Base-by-base conservation (phyloP, 2,797 vertebrate species). In the Tapera naevia region DNA sequence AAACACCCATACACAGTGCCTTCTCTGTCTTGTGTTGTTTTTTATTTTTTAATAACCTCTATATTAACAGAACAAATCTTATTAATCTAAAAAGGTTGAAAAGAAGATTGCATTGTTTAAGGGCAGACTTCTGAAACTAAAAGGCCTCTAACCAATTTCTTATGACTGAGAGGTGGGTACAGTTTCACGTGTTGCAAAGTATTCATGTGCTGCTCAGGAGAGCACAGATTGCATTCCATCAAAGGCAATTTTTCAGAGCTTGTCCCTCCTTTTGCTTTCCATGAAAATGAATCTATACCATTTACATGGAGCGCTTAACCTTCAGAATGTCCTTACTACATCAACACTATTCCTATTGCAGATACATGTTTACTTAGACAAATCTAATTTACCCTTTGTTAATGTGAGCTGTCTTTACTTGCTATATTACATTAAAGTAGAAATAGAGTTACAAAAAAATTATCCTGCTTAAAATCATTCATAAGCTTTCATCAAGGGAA, bases 311-410 rank as follows among this genome's bases (percentile, higher is more conserved):
- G 94, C 53, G 95, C 97, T 97, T 98, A 95, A 98, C 98, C 98
- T 98, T 98, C 98, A 98, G 61, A 79, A 75, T 96, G 98, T 98
- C 98, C 98, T 98, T 98, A 95, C 94, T 94, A 94, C 91, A 93
- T 94, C 80, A 95, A 95, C 92, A 95, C 60, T 89, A 95, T 86
- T 97, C 84, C 97, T 97, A 96, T 96, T 95, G 97, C 97, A 98
- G 97, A 97, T 97, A 94, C 96, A 97, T 98, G 97, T 98, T 98
- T 98, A 98, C 97, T 98, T 97, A 97, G 97, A 97, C 95, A 98
- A 98, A 98, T 98, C 98, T 98, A 98, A 98, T 98, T 98, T 98
- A 96, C 95, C 94, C 96, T 98, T 98, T 98, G 97, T 98, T 98
- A 98, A 98, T 97, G 97, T 94, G 96, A 94, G 97, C 97, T 97